phyloP scores from a whole-genome alignment of 1,140 invertebrate species.

The Apis mellifera region DNA sequence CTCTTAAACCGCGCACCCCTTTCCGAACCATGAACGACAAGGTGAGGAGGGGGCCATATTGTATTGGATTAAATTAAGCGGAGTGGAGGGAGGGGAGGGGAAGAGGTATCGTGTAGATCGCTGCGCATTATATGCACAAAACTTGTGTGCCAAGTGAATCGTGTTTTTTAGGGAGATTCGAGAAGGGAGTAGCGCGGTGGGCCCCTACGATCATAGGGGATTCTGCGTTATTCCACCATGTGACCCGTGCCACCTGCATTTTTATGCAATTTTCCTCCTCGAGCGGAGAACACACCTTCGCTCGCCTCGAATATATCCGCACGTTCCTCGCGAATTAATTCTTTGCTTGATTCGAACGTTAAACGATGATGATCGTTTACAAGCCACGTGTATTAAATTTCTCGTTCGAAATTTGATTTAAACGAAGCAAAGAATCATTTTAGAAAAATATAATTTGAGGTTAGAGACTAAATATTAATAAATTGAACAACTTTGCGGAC shows the following conservation, averaged over 20 bases:
- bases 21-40: conserved; percentile 27
- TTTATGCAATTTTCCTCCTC: conserved; percentile 64
- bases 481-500: neutral
- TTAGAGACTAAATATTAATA: too few species aligned
- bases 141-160: conserved; percentile 80
- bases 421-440: neutral
- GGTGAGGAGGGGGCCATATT: conserved; percentile 75
- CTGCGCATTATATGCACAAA: conserved; percentile 73
- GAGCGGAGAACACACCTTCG: neutral
- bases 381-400: too few species aligned
- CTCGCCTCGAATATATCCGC: neutral
- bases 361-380: too few species aligned
- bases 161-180: conserved; percentile 65
- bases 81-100: conserved; percentile 56
- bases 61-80: conserved; percentile 81
- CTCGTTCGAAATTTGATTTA: too few species aligned
- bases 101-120: conserved; percentile 57
- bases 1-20: conserved; percentile 70
- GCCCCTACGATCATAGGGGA: conserved; percentile 50
- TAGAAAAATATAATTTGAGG: neutral
- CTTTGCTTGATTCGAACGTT: too few species aligned
- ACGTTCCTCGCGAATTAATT: too few species aligned
- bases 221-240: conserved; percentile 76
- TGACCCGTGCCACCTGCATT: conserved; percentile 77
- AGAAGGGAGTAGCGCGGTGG: conserved; percentile 32